Conservation (phyloP, 2,888 invertebrate species). For the Papilio protenor region DNA sequence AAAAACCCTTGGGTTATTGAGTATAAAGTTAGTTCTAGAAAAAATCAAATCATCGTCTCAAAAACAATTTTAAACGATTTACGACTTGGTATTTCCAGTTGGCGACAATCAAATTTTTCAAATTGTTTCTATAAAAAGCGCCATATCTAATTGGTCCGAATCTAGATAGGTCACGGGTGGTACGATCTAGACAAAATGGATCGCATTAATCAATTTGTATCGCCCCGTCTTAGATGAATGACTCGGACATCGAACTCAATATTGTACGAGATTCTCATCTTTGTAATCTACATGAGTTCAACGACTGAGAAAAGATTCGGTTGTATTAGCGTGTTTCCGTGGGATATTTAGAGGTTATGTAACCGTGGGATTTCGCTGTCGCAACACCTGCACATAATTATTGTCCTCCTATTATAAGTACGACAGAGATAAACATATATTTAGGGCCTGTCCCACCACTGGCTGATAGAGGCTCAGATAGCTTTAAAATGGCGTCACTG, state of each 20-base stretch:
- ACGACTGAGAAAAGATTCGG: slow-evolving; percentile 28
- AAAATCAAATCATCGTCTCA: too few relatives aligned
- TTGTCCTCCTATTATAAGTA: background rate
- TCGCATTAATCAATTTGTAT: slow-evolving; percentile 70
- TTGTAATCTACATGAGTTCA: slow-evolving; percentile 32
- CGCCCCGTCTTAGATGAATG: slow-evolving; percentile 64
- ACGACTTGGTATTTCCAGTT: slow-evolving; percentile 31
- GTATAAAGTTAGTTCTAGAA: background rate
- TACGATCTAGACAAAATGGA: slow-evolving; percentile 65
- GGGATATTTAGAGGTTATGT: slow-evolving; percentile 14
- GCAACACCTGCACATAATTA: background rate
- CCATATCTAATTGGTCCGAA: slow-evolving; percentile 52
- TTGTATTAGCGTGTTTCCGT: slow-evolving; percentile 25
- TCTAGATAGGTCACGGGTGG: slow-evolving; percentile 69
- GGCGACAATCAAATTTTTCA: slow-evolving; percentile 46
- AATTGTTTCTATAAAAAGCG: slow-evolving; percentile 47
- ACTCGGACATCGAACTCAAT: slow-evolving; percentile 67
- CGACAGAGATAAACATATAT: too few relatives aligned
- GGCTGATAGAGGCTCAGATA: too few relatives aligned
- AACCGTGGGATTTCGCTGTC: background rate
- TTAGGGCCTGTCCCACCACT: too few relatives aligned
- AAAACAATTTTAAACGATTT: slow-evolving; percentile 3
- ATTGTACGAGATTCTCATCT: slow-evolving; percentile 48
- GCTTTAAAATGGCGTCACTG: too few relatives aligned
- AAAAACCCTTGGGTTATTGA: background rate